A percentile compares a stretch with the other conserved stretches of the same genome.
These are phyloP conservation scores for Genyomyrus donnyi DNA, from an alignment of 2,113 vertebrate genomes.

Conservation along the genomic window DNA sequence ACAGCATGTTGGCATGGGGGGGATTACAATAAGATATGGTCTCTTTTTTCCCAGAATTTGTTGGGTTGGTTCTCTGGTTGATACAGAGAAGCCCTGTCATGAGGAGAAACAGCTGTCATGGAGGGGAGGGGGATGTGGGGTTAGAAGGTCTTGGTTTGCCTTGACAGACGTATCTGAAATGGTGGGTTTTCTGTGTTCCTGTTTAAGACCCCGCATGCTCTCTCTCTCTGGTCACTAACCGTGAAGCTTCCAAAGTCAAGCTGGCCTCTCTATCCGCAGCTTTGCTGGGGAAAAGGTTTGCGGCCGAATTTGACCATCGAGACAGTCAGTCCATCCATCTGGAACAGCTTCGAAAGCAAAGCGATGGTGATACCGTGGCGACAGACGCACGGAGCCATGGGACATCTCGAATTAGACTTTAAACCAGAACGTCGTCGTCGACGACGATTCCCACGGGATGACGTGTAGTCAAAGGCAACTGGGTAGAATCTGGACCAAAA, in stretches of 20 bases:
- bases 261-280: background rate
- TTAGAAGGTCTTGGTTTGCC: background rate
- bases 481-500: background rate
- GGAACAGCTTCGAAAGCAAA: background rate
- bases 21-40: background rate
- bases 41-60: background rate
- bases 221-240: background rate
- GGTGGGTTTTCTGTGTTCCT: background rate
- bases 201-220: background rate
- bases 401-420: slow-evolving; percentile 9
- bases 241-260: background rate
- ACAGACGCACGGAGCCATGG: background rate
- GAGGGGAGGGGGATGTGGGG: background rate
- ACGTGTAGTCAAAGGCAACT: background rate
- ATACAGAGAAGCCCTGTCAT: background rate
- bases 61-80: background rate
- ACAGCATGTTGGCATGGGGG: background rate
- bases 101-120: background rate
- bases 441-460: background rate
- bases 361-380: background rate
- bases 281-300: background rate
- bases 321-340: background rate
- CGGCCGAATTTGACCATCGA: background rate
- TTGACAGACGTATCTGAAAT: background rate
- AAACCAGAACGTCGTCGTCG: background rate